Base-by-base conservation (phyloP, 2,888 invertebrate species). In the Mythimna ferrago region DNA sequence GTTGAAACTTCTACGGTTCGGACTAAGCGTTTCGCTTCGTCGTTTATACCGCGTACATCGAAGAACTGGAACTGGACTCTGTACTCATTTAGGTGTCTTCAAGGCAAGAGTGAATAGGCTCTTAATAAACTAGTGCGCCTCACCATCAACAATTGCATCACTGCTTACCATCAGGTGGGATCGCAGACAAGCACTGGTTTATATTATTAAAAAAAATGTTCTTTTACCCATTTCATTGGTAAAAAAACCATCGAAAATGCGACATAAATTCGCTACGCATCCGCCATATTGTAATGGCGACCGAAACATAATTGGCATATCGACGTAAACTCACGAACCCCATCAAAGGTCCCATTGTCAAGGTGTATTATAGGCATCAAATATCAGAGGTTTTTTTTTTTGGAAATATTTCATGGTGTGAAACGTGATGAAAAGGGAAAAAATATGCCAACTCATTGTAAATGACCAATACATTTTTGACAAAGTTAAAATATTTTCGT, bases 331-430 rank as follows among this genome's bases (percentile, higher is more conserved):
- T 80, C 81, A 82, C 81, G 82, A 78, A 73, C 73, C 32, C 62
- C 76, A 71, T 76, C 62, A 76, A 67, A 60, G 41, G 48, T 54
- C 58, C 78, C 64, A 85, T 82, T 85, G 83, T 84, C 48, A 54
- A 58, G 44, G 57, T 74, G 60, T 38, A 48, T 72, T 63, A 63
- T 58, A 53, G 61, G 64, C 53, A 63, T 80, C 81, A 38, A 76
- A 72, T 81, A 64, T 51, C 73, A 70, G 21, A 66, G 14, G 5
- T 41, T 57, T 66, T 73, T 66, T 51, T 32, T 60, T 51, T 57
- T 48, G 2, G 68, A 35, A 66, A 69, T 56, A 56, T 62, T 44
- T 63, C 14, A 48, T 57, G 9, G 62, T 65, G 41, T 38, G 26
- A 75, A 80, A 71, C 71, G 81, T 80, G 75, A 60, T 38, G 14